Base-by-base conservation (phyloP, 2,113 vertebrate genomes). In the Poecilia latipinna region DNA sequence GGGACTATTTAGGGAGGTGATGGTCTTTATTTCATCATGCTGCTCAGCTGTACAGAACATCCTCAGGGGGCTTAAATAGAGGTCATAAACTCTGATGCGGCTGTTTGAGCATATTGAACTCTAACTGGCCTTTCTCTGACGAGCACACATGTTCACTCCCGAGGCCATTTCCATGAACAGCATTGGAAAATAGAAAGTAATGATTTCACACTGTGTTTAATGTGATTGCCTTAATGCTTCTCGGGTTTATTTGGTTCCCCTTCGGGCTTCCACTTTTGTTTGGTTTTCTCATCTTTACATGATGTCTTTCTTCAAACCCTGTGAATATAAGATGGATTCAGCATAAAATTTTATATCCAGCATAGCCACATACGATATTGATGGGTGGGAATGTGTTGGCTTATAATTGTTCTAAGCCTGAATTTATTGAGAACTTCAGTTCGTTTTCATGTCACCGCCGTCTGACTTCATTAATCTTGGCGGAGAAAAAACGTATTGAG, bases 31-130 rank as follows among this genome's bases (percentile, higher is more conserved):
- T 82, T 85, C 66, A 74, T 75, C 19, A 60, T 77, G 82, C 51
- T 62, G 83, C 69, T 86, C 64, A 26, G 76, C 78, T 70, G 80
- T 57, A 72, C 54, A 42, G 71, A 85, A 82, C 64, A 61, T 85
- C 87, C 84, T 88, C 77, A 28, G 72, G 70, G 83, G 82, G 78
- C 76, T 91, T 86, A 91, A 88, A 77, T 68, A 83, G 83, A 44
- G 91, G 88, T 91, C 88, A 76, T 92, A 93, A 91, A 90, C 89
- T 88, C 83, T 83, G 77, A 84, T 86, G 79, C 72, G 80, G 90
- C 83, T 90, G 90, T 92, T 83, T 92, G 82, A 90, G 86, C 87
- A 88, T 87, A 86, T 64, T 92, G 91, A 92, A 92, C 88, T 92
- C 86, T 82, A 86, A 85, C 72, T 89, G 89, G 90, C 91, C 91